Evolutionary conservation across 2,113 vertebrate genomes (phyloP).

Genomic region (Phocoena phocoena): DNA sequence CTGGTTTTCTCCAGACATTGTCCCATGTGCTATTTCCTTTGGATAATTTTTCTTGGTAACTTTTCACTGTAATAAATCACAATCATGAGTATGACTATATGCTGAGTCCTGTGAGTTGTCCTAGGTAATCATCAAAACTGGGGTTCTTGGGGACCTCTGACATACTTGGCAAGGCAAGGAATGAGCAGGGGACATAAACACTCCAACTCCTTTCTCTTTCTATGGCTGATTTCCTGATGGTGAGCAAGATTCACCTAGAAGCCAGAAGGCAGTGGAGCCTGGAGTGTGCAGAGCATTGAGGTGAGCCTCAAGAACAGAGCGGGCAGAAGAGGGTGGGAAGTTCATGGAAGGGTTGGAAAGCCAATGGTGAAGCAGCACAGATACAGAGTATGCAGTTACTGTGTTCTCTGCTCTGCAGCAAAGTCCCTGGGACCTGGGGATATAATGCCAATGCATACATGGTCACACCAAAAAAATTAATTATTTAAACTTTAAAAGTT

Average conservation of each 20-base stretch:
- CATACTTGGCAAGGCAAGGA: neutral
- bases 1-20: neutral
- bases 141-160: neutral
- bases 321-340: neutral
- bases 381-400: neutral
- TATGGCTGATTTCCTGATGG: too few species aligned
- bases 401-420: neutral
- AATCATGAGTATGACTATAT: too few species aligned
- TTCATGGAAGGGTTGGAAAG: too few species aligned
- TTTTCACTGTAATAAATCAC: neutral
- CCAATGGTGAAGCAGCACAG: fast-evolving
- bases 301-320: too few species aligned
- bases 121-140: neutral
- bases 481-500: neutral
- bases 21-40: neutral
- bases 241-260: neutral
- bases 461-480: neutral
- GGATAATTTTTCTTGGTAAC: neutral
- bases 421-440: neutral
- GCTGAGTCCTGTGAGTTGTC: neutral
- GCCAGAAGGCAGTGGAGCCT: too few species aligned
- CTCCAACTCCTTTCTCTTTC: neutral
- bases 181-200: too few species aligned
- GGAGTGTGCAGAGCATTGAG: neutral
- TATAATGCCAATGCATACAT: neutral